These are phyloP conservation scores for Glossosoma conforme DNA, from an alignment of 1,140 invertebrate species.

Conservation along the genomic window DNA sequence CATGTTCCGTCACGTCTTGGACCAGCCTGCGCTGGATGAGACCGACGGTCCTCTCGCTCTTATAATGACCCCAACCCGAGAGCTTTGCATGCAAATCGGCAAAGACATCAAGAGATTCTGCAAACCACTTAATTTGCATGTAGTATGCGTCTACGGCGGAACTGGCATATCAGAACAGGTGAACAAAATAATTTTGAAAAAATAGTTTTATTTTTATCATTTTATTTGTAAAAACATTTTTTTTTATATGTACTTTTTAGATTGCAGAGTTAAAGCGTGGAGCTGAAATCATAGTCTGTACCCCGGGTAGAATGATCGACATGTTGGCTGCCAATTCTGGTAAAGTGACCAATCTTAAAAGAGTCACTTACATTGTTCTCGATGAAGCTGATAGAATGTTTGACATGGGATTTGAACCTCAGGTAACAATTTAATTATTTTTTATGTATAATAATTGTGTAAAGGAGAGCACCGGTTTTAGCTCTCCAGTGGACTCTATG, in stretches of 20 bases:
- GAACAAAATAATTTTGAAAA: background rate
- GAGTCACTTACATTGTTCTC: constrained; percentile 95
- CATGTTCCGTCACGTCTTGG: constrained; percentile 97
- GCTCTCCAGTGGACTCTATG: too few relatives aligned
- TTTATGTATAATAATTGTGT: too few relatives aligned
- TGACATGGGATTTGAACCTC: constrained; percentile 99
- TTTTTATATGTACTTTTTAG: constrained; percentile 40
- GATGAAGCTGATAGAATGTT: constrained; percentile 99
- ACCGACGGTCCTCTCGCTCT: constrained; percentile 95
- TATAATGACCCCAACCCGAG: constrained; percentile 97
- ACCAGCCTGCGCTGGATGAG: constrained; percentile 89
- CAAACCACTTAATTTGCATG: constrained; percentile 78
- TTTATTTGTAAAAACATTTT: background rate
- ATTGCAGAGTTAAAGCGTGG: constrained; percentile 98
- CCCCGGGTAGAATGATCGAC: constrained; percentile 99
- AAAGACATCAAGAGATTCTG: constrained; percentile 96
- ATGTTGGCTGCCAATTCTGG: constrained; percentile 98
- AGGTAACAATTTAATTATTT: constrained; percentile 54
- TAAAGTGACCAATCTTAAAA: constrained; percentile 90
- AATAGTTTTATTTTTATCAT: background rate
- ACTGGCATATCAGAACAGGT: constrained; percentile 93
- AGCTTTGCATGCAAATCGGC: constrained; percentile 98
- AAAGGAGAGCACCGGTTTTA: too few relatives aligned
- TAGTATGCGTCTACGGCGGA: constrained; percentile 97
- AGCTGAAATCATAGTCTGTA: constrained; percentile 98